Percentiles rank a stretch among this genome's conserved stretches.
Conservation (phyloP, 92 coral and sea anemone species). For the Epizoanthus scotinus region DNA sequence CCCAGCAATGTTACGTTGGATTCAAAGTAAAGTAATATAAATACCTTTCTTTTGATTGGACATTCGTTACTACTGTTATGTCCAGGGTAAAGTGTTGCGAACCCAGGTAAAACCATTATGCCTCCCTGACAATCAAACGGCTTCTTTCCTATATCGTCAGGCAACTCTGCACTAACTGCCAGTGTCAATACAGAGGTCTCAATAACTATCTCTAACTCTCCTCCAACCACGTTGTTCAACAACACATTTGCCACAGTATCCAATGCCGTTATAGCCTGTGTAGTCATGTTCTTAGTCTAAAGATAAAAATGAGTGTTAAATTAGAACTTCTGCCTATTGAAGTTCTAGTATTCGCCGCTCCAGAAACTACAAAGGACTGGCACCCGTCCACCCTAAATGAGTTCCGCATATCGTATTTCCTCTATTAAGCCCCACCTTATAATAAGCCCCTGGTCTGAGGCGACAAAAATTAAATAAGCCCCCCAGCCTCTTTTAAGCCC, state of each 20-base stretch:
- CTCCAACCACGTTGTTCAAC: conserved; percentile 18
- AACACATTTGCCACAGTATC: conserved; percentile 26
- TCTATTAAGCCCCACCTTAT: no score
- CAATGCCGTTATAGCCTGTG: conserved; percentile 35
- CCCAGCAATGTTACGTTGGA: no score
- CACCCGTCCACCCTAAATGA: no score
- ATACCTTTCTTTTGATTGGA: conserved; percentile 28
- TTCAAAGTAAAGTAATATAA: not conserved
- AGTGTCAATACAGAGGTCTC: conserved; percentile 32
- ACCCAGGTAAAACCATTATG: conserved; percentile 35
- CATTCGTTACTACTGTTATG: conserved; percentile 10
- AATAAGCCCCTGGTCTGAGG: no score
- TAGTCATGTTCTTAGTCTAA: conserved; percentile 53
- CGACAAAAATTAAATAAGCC: no score
- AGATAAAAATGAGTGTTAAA: not conserved
- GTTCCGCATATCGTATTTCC: no score
- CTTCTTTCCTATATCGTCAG: conserved; percentile 21
- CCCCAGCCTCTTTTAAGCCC: no score
- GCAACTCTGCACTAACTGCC: conserved; percentile 30
- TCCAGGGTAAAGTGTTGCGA: conserved; percentile 11
- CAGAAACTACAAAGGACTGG: no score
- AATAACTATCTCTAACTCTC: conserved; percentile 37
- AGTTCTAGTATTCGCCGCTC: no score
- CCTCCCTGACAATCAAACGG: conserved; percentile 39
- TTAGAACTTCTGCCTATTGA: no score